Base-by-base conservation (phyloP, 2,888 invertebrate genomes). In the Agriotes lineatus region DNA sequence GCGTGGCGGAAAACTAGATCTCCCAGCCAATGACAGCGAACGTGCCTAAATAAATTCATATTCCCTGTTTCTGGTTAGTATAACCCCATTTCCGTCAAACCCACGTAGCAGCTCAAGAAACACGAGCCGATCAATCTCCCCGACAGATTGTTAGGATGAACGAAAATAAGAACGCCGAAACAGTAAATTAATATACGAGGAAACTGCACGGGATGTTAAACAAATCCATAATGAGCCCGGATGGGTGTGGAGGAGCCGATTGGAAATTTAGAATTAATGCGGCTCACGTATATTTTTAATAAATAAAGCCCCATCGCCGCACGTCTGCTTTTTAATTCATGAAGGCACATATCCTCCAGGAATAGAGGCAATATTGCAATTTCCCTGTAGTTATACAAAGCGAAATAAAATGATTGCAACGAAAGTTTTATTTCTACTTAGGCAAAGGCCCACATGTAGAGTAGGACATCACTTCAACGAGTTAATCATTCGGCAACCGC, bases 251-350 rank as follows among this genome's bases (percentile, higher is more conserved):
- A 20, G 12, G 18, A 1, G 48, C 22, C n/a, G n/a, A 48, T 48
- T 48, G 22, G 48, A 25, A 22, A 5, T 48, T 12, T 10, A 19
- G 19, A 44, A 44, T 44, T 16, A 4, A 48, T 48, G 20, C 20
- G 1, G 10, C 20, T 18, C 14, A 22, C 25, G 48, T 25, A 10
- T n/a, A 48, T 48, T 48, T 48, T 48, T 48, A 48, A 48, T 48
- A 48, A 48, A 25, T 25, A 48, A 48, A 48, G 9, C 12, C 20
- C 5, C 48, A 4, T 10, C 12, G 6, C 5, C 6, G n/a, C n/a
- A 48, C 12, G 48, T 48, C 22, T 22, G 22, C 20, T 48, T 48
- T 25, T 12, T 48, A 48, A 48, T 48, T 48, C 25, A 48, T 48
- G 6, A 45, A 9, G 20, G 12, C n/a, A 39, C 39, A 14, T 39